Percentiles rank a stretch among this genome's conserved stretches.
Evolutionary conservation across 2,888 invertebrate species (phyloP).

Genomic region (Orchestes rusci): DNA sequence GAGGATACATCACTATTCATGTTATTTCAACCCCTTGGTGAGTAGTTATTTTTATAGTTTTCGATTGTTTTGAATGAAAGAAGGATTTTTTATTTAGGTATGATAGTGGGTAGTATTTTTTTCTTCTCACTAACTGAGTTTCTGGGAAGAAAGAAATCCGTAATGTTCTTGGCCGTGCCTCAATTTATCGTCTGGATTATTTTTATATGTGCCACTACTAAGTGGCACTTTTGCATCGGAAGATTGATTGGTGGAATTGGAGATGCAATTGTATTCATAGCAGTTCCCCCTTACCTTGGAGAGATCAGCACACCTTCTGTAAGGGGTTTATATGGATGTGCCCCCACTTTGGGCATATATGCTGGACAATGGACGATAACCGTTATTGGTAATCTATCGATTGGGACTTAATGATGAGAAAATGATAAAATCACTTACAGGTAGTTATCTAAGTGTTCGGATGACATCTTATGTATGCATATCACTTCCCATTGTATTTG

Average conservation of each 20-base stretch:
- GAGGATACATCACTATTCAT: slow-evolving; percentile 11
- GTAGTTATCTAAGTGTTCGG: slow-evolving; percentile 7
- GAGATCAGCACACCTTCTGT: slow-evolving; percentile 16
- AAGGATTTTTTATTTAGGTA: slow-evolving; percentile 7
- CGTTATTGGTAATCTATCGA: slow-evolving; percentile 13
- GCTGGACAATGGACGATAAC: slow-evolving; percentile 36
- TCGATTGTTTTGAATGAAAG: not conserved
- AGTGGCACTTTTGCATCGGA: slow-evolving; percentile 15
- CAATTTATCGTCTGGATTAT: slow-evolving; percentile 6
- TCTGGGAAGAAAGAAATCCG: slow-evolving; percentile 12
- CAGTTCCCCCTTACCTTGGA: slow-evolving; percentile 15
- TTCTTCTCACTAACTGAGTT: slow-evolving; percentile 3
- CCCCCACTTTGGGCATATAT: slow-evolving; percentile 12
- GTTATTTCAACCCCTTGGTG: slow-evolving; percentile 11
- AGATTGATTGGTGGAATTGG: slow-evolving; percentile 14
- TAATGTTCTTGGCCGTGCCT: slow-evolving; percentile 6
- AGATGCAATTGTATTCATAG: slow-evolving; percentile 12
- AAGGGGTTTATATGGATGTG: slow-evolving; percentile 14
- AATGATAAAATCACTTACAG: too few species aligned
- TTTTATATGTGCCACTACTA: slow-evolving; percentile 8
- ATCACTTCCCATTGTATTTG: slow-evolving; percentile 8
- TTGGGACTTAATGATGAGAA: too few species aligned
- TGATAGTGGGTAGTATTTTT: slow-evolving; percentile 9
- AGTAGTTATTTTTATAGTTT: not conserved
- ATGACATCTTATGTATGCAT: slow-evolving; percentile 11